phyloP scores from a whole-genome alignment of 2,888 invertebrate species.

The Chirona hameri region DNA sequence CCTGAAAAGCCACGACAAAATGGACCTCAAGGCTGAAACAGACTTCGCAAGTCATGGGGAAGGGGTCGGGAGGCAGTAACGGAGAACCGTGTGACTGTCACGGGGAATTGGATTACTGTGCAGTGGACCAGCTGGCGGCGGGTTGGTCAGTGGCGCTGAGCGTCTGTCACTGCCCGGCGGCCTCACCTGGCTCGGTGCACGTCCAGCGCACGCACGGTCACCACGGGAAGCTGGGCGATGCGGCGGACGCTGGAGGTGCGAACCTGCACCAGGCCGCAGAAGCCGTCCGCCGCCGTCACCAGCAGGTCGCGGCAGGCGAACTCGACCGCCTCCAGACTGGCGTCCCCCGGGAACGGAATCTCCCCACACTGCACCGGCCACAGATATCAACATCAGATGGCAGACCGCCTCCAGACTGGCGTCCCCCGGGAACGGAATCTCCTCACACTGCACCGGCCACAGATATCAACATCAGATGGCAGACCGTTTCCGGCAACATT shows the following conservation, averaged over 20 bases:
- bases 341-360: not conserved
- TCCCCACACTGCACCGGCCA: not conserved
- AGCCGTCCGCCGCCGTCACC: conserved; percentile 2
- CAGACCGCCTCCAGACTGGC: conserved; percentile 2
- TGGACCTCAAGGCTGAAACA: no score
- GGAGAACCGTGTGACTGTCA: no score
- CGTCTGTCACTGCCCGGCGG: not conserved
- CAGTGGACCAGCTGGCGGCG: no score
- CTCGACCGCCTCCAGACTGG: conserved; percentile 4
- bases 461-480: no score
- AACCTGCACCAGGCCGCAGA: not conserved
- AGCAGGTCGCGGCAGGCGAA: not conserved
- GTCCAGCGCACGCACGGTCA: not conserved
- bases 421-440: not conserved
- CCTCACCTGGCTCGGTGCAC: not conserved
- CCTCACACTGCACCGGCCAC: not conserved
- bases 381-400: no score
- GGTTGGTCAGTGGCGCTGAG: no score
- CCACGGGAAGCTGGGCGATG: conserved; percentile 1
- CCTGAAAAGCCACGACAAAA: no score
- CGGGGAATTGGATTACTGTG: no score
- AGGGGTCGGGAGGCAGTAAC: no score
- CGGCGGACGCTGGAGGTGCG: not conserved
- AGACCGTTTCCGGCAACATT: no score
- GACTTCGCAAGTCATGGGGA: no score